Evolutionary conservation across 1,140 invertebrate genomes (phyloP).

Genomic region (Meteorus sp.): DNA sequence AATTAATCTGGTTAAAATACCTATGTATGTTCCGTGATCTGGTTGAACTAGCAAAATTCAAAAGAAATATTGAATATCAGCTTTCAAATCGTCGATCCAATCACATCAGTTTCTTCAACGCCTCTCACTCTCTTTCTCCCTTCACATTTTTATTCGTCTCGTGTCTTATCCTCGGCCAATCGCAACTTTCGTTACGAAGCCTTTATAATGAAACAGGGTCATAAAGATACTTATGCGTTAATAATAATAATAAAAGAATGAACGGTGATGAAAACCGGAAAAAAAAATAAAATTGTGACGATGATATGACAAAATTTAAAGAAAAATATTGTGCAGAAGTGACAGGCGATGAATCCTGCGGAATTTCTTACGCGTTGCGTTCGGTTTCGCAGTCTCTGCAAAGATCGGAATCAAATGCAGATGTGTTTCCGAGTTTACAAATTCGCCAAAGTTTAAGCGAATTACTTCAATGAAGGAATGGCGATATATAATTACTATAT

Average conservation of each 20-base stretch:
- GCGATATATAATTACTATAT: too few species aligned
- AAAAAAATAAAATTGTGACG: slow-evolving; percentile 17
- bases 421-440: too few species aligned
- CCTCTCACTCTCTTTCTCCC: neutral
- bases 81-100: too few species aligned
- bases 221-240: slow-evolving; percentile 55
- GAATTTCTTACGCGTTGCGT: neutral
- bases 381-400: too few species aligned
- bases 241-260: slow-evolving; percentile 34
- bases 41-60: slow-evolving; percentile 28
- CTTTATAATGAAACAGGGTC: slow-evolving; percentile 57
- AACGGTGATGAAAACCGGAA: slow-evolving; percentile 20
- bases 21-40: too few species aligned
- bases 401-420: too few species aligned
- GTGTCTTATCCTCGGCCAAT: slow-evolving; percentile 17
- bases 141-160: slow-evolving; percentile 6
- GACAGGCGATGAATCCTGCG: slow-evolving; percentile 12
- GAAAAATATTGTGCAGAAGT: slow-evolving; percentile 16
- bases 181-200: slow-evolving; percentile 54
- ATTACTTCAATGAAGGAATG: too few species aligned
- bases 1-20: too few species aligned
- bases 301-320: slow-evolving; percentile 18
- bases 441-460: too few species aligned
- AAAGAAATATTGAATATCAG: too few species aligned
- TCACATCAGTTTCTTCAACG: too few species aligned